A percentile compares a stretch with the other conserved stretches of the same genome.
Conservation (phyloP, 2,113 vertebrate species). For the Bolborhynchus lineola region DNA sequence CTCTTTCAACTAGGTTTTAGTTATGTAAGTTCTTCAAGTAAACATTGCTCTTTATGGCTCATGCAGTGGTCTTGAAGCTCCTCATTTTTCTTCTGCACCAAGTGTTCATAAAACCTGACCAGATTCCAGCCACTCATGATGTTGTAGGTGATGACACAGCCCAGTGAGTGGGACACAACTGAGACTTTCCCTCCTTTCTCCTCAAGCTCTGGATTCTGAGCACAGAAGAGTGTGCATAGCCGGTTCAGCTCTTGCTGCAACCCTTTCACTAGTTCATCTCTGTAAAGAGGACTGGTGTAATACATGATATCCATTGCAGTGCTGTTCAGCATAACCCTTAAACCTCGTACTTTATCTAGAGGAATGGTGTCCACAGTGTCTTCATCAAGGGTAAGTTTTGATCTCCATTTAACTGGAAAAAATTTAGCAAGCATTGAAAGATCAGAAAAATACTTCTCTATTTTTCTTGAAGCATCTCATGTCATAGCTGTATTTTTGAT, state of each 20-base stretch:
- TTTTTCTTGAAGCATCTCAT: slow-evolving; percentile 91
- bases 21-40: slow-evolving; percentile 87
- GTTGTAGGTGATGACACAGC: slow-evolving; percentile 96
- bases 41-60: slow-evolving; percentile 83
- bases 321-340: slow-evolving; percentile 95
- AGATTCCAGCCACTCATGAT: slow-evolving; percentile 99
- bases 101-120: slow-evolving; percentile 86
- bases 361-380: slow-evolving; percentile 98
- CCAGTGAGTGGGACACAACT: slow-evolving; percentile 93
- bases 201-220: slow-evolving; percentile 92
- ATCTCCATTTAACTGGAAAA: slow-evolving; percentile 95
- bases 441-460: slow-evolving; percentile 93
- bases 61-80: slow-evolving; percentile 83
- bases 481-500: slow-evolving; percentile 98
- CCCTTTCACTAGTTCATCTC: slow-evolving; percentile 93
- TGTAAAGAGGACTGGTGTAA: slow-evolving; percentile 95
- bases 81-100: slow-evolving; percentile 85
- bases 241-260: slow-evolving; percentile 94
- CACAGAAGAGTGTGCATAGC: slow-evolving; percentile 93
- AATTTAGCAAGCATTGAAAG: slow-evolving; percentile 91
- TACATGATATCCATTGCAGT: slow-evolving; percentile 99
- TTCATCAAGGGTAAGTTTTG: slow-evolving; percentile 95
- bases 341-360: slow-evolving; percentile 92
- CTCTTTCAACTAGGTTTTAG: slow-evolving; percentile 88
- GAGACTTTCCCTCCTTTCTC: slow-evolving; percentile 94